Evolutionary conservation across 2,113 vertebrate species (phyloP), one percentile per base, ranked within the genome.

Genomic region (Gymnorhina tibicen): DNA sequence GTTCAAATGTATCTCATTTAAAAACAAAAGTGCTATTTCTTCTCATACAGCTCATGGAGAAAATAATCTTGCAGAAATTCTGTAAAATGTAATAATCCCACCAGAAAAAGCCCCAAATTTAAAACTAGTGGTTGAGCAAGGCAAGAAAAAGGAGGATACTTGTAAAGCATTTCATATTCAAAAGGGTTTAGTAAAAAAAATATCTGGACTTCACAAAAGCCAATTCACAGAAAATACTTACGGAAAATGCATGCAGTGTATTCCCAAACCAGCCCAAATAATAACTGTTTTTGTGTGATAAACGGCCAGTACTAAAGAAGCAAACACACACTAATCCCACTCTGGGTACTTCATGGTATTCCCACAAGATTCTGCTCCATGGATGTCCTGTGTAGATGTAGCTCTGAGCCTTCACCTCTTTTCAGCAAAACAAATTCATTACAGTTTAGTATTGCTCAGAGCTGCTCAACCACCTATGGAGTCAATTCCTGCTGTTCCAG

Each of bases 381-480:
- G 50, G 10, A 68, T 64, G 42, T 58, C 87, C 46, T 37, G 30
- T 16, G 35, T 77, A 42, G 47, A n/a, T 37, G 41, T 3, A 88
- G 58, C 50, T 79, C 46, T 52, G n/a, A 89, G 50, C 59, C 14
- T 87, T 87, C 67, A 83, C 68, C 59, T 85, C 70, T 75, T 49
- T 77, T 13, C 77, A 95, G 83, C 24, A 79, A 88, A 94, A 68
- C n/a, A 95, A 89, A 87, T 91, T 89, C 82, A 55, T 90, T 92
- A 78, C n/a, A 41, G 33, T 70, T 81, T 70, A 90, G 68, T 77
- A 37, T 73, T 76, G 55, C 73, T 93, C 37, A 85, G 63, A 95
- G 75, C 89, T 89, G 78, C 77, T 72, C 70, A 86, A 23, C 66
- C 72, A 46, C 49, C 74, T 85, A 62, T 81, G 32, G 85, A 92